A percentile compares a stretch with the other conserved stretches of the same genome.
These are phyloP conservation scores for Taxidea taxus DNA, from an alignment of 2,113 vertebrate genomes.

Conservation along the genomic window DNA sequence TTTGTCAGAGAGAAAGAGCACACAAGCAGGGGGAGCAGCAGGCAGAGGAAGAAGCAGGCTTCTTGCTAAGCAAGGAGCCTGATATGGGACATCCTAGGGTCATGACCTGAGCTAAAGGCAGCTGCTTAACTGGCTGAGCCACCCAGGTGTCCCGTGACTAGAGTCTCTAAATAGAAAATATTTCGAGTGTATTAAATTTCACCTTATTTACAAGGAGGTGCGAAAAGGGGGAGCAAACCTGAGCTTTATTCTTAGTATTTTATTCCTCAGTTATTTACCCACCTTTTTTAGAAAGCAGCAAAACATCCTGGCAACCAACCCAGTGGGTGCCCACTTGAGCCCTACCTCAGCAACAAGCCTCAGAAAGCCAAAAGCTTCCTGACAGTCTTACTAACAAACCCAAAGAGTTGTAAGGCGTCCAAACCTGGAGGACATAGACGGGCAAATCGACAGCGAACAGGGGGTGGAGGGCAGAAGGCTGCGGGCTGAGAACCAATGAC, in stretches of 20 bases:
- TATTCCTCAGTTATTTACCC: not conserved
- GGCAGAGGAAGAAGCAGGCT: not conserved
- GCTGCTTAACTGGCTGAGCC: not conserved
- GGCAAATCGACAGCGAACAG: slow-evolving; percentile 93
- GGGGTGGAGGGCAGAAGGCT: slow-evolving; percentile 90
- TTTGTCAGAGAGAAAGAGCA: too few relatives aligned
- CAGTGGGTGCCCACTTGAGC: not conserved
- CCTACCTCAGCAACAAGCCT: not conserved
- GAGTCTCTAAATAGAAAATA: not conserved
- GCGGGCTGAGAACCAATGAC: slow-evolving; percentile 90
- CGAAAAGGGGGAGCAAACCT: not conserved
- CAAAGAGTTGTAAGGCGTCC: not conserved
- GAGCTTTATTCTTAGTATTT: not conserved
- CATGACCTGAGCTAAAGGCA: not conserved
- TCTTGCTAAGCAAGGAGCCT: not conserved
- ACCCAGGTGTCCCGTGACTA: not conserved
- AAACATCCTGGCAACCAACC: not conserved
- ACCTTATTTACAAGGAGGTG: not conserved
- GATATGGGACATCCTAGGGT: not conserved
- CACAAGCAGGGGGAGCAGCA: not conserved
- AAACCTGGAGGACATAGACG: slow-evolving; percentile 94
- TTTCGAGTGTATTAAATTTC: not conserved
- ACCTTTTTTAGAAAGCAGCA: not conserved
- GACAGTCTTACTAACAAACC: not conserved
- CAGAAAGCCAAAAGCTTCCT: not conserved